Base-by-base conservation (phyloP, 2,888 invertebrate genomes). In the Pseudoips prasinana region DNA sequence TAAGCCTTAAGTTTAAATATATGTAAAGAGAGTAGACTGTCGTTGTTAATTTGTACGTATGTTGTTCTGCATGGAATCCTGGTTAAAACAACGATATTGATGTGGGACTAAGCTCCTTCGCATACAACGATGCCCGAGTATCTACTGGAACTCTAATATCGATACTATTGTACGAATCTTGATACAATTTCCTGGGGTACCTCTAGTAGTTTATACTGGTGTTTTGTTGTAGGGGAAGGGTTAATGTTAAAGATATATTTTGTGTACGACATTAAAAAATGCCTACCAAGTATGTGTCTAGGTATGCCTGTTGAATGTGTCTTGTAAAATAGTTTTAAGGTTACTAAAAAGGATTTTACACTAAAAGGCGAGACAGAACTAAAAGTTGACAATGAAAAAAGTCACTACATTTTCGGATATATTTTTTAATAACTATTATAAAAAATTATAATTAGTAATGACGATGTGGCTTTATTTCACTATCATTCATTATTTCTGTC, bases 1-100 rank as follows among this genome's bases (percentile, higher is more conserved):
- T 22, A 26, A 28, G 27, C 8, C 7, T 18, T 30, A 34, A 3
- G n/a, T 32, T 22, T 35, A 26, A 14, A 25, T 25, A 25, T 14
- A 24, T 36, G 22, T 38, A n/a, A n/a, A n/a, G 14, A 31, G 25
- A 40, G 10, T 25, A 18, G 3, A 37, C 8, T n/a, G n/a, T 31
- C 44, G 33, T 43, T 40, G 25, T 31, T 29, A 18, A 30, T 42
- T 22, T 32, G 26, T 39, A 26, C 56, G 28, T 32, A 31, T 46
- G 14, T 8, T 9, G 26, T 22, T 22, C 49, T 39, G n/a, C 48
- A 50, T 69, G 77, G 73, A 64, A 66, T 71, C 73, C 68, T 64
- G 33, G 61, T 58, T 60, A 51, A 62, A 57, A 60, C 53, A 73
- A 73, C 59, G 42, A 73, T 71, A n/a, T n/a, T n/a, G 2, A 14